A percentile compares a stretch with the other conserved stretches of the same genome.
These are phyloP conservation scores for Phenganax subtilis DNA, from an alignment of 92 coral and sea anemone genomes.

Conservation along the genomic window DNA sequence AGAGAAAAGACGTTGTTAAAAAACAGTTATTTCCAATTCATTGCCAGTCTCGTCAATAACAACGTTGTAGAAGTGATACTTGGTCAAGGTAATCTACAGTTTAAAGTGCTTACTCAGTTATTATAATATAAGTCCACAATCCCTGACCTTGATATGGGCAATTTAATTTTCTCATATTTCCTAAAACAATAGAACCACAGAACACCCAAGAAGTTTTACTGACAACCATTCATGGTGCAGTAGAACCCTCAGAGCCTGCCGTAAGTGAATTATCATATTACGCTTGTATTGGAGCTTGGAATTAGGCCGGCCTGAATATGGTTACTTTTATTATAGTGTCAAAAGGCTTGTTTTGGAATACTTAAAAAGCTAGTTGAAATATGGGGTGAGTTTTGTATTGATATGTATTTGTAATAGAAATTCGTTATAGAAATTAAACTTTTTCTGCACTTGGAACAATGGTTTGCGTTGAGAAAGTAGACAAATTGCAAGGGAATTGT, in stretches of 20 bases:
- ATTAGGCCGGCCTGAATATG: neutral
- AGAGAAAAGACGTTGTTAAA: constrained; percentile 81
- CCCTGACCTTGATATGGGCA: no score
- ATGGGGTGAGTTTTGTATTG: constrained; percentile 67
- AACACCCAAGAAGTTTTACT: constrained; percentile 75
- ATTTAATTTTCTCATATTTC: neutral
- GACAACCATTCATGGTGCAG: constrained; percentile 89
- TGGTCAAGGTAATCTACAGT: constrained; percentile 60
- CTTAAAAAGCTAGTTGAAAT: constrained; percentile 81
- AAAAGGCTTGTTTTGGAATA: constrained; percentile 78
- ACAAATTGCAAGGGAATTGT: no score
- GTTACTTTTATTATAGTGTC: constrained; percentile 56
- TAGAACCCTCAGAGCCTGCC: constrained; percentile 84
- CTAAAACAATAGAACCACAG: constrained; percentile 60
- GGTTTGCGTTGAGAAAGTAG: neutral
- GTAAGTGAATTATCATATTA: constrained; percentile 49
- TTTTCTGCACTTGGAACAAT: neutral
- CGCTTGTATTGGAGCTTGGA: neutral
- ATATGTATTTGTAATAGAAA: neutral
- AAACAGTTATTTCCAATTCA: constrained; percentile 80
- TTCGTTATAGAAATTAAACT: no score
- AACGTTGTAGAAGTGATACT: constrained; percentile 79
- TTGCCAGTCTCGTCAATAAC: constrained; percentile 78
- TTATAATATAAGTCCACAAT: no score
- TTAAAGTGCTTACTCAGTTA: neutral